These are phyloP conservation scores for Xenus cinereus DNA, from an alignment of 2,113 vertebrate species.

Conservation along the genomic window DNA sequence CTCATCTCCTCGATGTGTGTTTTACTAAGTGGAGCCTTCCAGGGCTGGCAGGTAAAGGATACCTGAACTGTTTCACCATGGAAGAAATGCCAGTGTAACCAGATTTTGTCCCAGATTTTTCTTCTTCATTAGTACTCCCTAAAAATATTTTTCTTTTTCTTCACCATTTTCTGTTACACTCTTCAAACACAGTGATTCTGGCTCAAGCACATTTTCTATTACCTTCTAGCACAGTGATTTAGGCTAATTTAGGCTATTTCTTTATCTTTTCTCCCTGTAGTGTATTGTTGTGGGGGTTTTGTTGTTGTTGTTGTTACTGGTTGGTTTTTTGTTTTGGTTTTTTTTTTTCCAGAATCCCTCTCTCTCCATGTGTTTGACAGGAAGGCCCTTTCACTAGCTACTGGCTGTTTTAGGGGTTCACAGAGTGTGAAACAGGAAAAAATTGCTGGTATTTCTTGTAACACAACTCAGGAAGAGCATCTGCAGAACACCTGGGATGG, in stretches of 20 bases:
- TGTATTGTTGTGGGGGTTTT: neutral
- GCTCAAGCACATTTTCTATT: neutral
- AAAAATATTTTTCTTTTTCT: neutral
- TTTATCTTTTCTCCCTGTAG: neutral
- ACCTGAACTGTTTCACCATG: neutral
- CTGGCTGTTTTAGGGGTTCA: neutral
- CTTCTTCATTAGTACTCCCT: neutral
- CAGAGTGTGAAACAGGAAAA: neutral
- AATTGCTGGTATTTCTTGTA: neutral
- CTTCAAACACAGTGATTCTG: neutral
- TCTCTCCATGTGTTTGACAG: neutral
- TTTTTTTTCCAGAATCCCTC: neutral
- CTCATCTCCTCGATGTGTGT: neutral
- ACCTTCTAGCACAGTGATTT: neutral
- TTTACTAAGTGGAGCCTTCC: neutral
- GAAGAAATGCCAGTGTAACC: neutral
- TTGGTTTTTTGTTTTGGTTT: neutral
- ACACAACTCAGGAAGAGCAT: neutral
- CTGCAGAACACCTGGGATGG: neutral
- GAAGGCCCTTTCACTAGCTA: neutral
- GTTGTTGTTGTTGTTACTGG: neutral
- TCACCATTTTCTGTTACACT: neutral
- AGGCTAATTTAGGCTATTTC: neutral
- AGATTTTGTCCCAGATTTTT: neutral
- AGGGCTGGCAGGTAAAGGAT: neutral